A percentile compares a stretch with the other conserved stretches of the same genome.
Evolutionary conservation across 2,113 vertebrate genomes (phyloP).

Genomic region (Hoplias malabaricus): DNA sequence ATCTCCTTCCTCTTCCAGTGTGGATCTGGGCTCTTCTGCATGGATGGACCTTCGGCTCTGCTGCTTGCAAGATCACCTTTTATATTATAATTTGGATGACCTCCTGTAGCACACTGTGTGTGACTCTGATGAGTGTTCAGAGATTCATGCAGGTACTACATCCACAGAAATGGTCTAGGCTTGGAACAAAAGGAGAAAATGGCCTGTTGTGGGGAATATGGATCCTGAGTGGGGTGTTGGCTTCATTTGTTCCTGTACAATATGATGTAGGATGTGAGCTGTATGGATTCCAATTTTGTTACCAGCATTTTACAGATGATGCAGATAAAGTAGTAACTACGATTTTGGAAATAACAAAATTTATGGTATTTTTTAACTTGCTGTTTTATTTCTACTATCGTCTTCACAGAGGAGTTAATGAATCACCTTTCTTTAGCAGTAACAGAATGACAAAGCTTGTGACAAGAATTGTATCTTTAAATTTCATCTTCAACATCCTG

Average conservation of each 20-base stretch:
- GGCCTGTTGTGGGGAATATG: constrained; percentile 58
- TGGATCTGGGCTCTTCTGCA: constrained; percentile 70
- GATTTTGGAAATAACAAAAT: constrained; percentile 65
- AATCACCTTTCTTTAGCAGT: constrained; percentile 54
- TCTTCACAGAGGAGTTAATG: constrained; percentile 63
- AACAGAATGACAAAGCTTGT: constrained; percentile 58
- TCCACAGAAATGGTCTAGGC: constrained; percentile 59
- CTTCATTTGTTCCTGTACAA: constrained; percentile 59
- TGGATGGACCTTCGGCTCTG: constrained; percentile 60
- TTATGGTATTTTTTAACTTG: constrained; percentile 64
- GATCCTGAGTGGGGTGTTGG: constrained; percentile 40
- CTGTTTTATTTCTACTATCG: constrained; percentile 63
- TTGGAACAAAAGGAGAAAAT: constrained; percentile 43
- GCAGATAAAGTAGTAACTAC: constrained; percentile 39
- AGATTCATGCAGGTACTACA: constrained; percentile 66
- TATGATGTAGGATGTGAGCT: constrained; percentile 44
- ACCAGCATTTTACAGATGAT: constrained; percentile 35
- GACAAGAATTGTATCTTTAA: constrained; percentile 61
- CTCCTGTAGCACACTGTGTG: constrained; percentile 70
- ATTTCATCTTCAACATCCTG: constrained; percentile 69
- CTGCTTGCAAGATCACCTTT: constrained; percentile 61
- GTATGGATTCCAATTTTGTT: neutral
- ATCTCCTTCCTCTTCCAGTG: constrained; percentile 68
- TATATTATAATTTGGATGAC: constrained; percentile 68
- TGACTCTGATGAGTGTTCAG: constrained; percentile 70